These are phyloP conservation scores for Eptesicus fuscus DNA, from an alignment of 2,113 vertebrate genomes.

Conservation along the genomic window DNA sequence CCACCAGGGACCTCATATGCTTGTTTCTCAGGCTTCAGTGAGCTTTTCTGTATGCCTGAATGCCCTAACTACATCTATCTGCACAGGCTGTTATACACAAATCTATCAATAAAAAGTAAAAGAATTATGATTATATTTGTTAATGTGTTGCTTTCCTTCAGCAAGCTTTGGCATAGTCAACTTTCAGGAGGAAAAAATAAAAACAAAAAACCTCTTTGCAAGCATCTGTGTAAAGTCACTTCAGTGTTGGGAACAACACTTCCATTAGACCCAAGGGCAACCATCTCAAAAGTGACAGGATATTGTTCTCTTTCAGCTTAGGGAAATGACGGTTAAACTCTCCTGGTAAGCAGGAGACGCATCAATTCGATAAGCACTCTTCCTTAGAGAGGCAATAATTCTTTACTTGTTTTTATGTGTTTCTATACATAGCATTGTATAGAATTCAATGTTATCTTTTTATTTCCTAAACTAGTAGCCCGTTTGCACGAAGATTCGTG, in stretches of 20 bases:
- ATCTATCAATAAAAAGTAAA: neutral
- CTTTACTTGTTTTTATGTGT: neutral
- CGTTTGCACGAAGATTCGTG: no score
- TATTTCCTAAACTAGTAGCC: neutral
- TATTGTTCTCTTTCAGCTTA: neutral
- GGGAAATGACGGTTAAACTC: neutral
- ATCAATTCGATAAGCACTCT: neutral
- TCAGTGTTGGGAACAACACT: neutral
- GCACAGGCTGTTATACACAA: neutral
- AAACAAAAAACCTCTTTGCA: neutral
- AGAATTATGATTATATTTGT: constrained; percentile 39
- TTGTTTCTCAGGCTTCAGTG: neutral
- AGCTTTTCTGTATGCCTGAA: neutral
- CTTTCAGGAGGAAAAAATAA: neutral
- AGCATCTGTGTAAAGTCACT: neutral
- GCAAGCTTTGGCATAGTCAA: neutral
- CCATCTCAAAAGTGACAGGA: neutral
- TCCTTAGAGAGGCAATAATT: neutral
- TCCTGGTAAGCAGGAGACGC: neutral
- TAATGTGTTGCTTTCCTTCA: neutral
- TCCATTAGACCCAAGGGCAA: neutral
- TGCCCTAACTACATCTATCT: neutral
- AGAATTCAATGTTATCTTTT: neutral
- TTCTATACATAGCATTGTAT: neutral
- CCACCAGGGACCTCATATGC: neutral